Evolutionary conservation across 2,797 vertebrate genomes (phyloP).

Genomic region (Amblyopsis hoosieri): DNA sequence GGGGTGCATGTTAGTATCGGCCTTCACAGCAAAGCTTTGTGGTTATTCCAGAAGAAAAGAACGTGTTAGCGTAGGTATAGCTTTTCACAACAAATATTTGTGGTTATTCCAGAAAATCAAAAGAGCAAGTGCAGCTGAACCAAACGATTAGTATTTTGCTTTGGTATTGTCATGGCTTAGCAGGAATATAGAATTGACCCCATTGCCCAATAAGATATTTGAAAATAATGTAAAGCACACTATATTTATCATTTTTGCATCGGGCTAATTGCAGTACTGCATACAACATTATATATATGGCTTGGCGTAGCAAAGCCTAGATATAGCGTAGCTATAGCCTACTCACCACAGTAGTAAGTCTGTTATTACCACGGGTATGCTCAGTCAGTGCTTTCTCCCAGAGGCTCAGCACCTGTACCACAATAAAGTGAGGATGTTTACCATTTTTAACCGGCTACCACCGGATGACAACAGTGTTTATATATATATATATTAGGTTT

Average conservation of each 20-base stretch:
- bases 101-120: too few relatives aligned
- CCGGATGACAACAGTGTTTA: neutral
- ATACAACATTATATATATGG: neutral
- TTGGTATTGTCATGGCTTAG: too few relatives aligned
- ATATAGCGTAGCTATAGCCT: neutral
- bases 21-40: too few relatives aligned
- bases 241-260: too few relatives aligned
- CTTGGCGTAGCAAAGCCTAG: neutral
- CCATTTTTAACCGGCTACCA: neutral
- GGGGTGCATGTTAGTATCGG: neutral
- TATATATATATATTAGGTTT: neutral
- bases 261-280: too few relatives aligned
- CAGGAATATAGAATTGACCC: too few relatives aligned
- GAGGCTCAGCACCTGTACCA: conserved; percentile 53
- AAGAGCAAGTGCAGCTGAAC: neutral
- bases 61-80: too few relatives aligned
- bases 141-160: neutral
- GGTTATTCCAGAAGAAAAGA: too few relatives aligned
- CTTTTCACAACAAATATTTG: too few relatives aligned
- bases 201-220: too few relatives aligned
- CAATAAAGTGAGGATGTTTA: conserved; percentile 1
- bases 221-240: too few relatives aligned
- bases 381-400: conserved; percentile 53
- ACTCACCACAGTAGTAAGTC: conserved; percentile 69
- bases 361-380: conserved; percentile 51